A percentile compares a stretch with the other conserved stretches of the same genome.
phyloP scores from a whole-genome alignment of 1,140 invertebrate species.

The Zaprionus davidi region DNA sequence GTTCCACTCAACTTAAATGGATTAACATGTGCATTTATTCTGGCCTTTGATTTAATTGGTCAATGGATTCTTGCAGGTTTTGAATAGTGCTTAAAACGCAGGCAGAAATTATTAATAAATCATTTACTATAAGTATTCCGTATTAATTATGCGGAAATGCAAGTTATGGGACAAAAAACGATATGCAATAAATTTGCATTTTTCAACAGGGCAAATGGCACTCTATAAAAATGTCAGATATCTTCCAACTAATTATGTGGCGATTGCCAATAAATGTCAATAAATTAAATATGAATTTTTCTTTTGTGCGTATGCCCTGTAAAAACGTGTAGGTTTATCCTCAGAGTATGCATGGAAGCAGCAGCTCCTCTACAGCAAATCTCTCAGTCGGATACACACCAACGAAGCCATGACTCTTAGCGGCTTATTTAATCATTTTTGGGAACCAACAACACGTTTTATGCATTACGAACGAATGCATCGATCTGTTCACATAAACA shows the following conservation, averaged over 20 bases:
- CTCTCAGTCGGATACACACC: background rate
- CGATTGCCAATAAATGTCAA: slow-evolving; percentile 22
- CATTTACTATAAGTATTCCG: background rate
- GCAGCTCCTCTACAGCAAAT: background rate
- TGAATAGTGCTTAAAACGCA: background rate
- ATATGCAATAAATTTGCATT: slow-evolving; percentile 25
- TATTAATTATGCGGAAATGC: slow-evolving; percentile 13
- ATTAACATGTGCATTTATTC: background rate
- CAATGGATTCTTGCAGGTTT: background rate
- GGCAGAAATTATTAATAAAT: slow-evolving; percentile 21
- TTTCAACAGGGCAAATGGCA: slow-evolving; percentile 8
- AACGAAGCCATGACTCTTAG: background rate
- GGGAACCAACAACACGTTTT: slow-evolving; percentile 20
- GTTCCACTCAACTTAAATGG: slow-evolving; percentile 10
- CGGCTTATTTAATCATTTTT: slow-evolving; percentile 14
- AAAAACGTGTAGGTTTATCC: background rate
- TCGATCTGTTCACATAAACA: slow-evolving; percentile 32
- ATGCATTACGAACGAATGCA: slow-evolving; percentile 32
- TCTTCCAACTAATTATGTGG: slow-evolving; percentile 44
- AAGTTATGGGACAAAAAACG: slow-evolving; percentile 11
- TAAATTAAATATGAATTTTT: slow-evolving; percentile 28
- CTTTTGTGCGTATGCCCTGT: background rate
- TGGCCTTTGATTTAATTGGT: slow-evolving; percentile 20
- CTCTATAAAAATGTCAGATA: slow-evolving; percentile 33
- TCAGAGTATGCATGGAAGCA: background rate